Percentiles rank a stretch among this genome's conserved stretches.
phyloP scores from a whole-genome alignment of 2,797 vertebrate species.

The Hydrocynus forskahlii region DNA sequence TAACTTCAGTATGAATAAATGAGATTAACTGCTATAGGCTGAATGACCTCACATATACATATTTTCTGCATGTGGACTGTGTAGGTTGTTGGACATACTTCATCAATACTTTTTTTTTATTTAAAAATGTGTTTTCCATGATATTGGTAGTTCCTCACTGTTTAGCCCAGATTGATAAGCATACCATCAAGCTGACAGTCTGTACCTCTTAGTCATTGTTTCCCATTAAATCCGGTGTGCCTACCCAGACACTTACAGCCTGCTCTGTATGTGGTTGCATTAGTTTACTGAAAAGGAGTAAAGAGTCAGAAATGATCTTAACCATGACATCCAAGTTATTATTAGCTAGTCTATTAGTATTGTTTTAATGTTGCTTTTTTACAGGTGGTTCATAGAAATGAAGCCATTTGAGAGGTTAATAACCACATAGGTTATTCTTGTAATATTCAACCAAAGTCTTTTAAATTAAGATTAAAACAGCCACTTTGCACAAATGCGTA shows the following conservation, averaged over 20 bases:
- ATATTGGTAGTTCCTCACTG: too few relatives aligned
- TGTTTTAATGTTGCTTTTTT: not conserved
- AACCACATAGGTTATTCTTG: not conserved
- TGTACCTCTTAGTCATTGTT: too few relatives aligned
- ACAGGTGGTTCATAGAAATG: not conserved
- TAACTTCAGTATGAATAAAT: too few relatives aligned
- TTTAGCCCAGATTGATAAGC: too few relatives aligned
- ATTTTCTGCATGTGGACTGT: too few relatives aligned
- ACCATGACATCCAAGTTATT: not conserved
- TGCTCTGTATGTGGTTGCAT: not conserved
- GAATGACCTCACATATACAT: too few relatives aligned
- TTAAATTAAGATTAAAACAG: not conserved
- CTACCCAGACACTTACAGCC: not conserved
- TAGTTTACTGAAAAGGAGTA: not conserved
- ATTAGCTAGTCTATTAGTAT: not conserved
- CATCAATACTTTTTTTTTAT: too few relatives aligned
- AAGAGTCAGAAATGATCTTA: not conserved
- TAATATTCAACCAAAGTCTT: not conserved
- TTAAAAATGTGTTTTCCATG: too few relatives aligned
- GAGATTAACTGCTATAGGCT: too few relatives aligned
- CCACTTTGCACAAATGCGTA: conserved; percentile 9
- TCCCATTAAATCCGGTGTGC: not conserved
- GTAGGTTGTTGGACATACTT: too few relatives aligned
- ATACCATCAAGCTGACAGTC: too few relatives aligned
- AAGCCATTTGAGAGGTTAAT: not conserved